phyloP scores from a whole-genome alignment of 2,113 vertebrate genomes.

The Microcebus lehilahytsara region DNA sequence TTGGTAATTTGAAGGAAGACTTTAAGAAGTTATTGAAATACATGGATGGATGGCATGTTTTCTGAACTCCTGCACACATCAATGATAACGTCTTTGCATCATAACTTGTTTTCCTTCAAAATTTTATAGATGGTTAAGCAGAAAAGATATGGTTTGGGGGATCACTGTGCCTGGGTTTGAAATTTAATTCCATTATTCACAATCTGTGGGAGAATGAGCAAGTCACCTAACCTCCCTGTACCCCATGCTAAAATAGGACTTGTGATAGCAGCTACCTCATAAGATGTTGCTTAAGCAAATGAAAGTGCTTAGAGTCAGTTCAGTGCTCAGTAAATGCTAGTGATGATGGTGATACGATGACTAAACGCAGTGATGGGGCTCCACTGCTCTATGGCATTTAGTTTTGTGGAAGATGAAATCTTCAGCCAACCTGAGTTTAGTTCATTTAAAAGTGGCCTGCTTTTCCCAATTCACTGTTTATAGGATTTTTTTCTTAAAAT shows the following conservation, averaged over 20 bases:
- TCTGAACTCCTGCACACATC: not conserved
- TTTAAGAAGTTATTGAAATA: slow-evolving; percentile 10
- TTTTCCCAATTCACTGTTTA: not conserved
- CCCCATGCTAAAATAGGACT: not conserved
- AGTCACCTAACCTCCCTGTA: not conserved
- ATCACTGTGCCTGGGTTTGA: not conserved
- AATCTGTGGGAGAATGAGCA: not conserved
- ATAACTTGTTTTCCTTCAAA: not conserved
- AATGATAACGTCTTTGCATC: not conserved
- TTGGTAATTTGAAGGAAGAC: slow-evolving; percentile 20
- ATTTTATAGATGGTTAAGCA: not conserved
- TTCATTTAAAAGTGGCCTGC: not conserved
- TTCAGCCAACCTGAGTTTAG: not conserved
- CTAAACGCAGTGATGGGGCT: not conserved
- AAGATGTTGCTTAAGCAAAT: not conserved
- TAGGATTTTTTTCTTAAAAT: not conserved
- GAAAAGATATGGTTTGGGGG: not conserved
- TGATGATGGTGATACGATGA: not conserved
- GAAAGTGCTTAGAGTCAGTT: not conserved
- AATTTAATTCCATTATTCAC: not conserved
- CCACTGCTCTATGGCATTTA: not conserved
- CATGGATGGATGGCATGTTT: not conserved
- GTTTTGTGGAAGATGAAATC: not conserved
- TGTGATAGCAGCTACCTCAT: not conserved
- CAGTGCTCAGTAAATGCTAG: not conserved